Base-by-base conservation (phyloP, 2,797 vertebrate genomes). In the Ctenochaetus hawaiiensis region DNA sequence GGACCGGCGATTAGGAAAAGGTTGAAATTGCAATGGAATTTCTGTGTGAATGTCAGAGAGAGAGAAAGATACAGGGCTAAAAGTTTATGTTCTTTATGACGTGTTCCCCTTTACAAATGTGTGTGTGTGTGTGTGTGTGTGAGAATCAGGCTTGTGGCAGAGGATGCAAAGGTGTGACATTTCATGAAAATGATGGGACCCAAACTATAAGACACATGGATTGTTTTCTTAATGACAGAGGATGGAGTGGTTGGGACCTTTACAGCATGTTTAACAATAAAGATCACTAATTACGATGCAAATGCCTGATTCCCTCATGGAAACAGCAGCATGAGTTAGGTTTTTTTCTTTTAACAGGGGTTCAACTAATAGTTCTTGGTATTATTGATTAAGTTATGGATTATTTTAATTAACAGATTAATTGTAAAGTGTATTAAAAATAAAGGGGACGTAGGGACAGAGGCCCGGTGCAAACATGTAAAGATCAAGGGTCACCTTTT, bases 1-100 rank as follows among this genome's bases (percentile, higher is more conserved):
- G 47, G 67, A 84, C 82, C 60, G 34, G 48, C 77, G 74, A 84
- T 80, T 67, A 64, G 47, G 56, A 30, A 65, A 67, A 78, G 22
- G 41, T 80, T 71, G 72, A 67, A 75, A 82, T 57, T 68, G 47
- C 58, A 75, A 57, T 39, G 34, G 37, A 69, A 54, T 78, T 44
- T 76, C 53, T 48, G 43, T 26, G 45, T 47, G 23, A 20, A 22
- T 2, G 23, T 54, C 39, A 14, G 66, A 9, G 53, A 12, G 58
- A 71, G 26, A 80, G n/a, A 54, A 10, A 37, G 6, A 69, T 20
- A 10, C 23, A 65, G 18, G 62, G 22, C 20, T 65, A 37, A 49
- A 78, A 4, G 20, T 26, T 48, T 48, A 62, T 47, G 49, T 71
- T 78, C 44, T 51, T 53, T 6, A 39, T 9, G 9, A 39, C 26